These are phyloP conservation scores for Cacatua alba DNA, from an alignment of 2,113 vertebrate species.

Conservation along the genomic window DNA sequence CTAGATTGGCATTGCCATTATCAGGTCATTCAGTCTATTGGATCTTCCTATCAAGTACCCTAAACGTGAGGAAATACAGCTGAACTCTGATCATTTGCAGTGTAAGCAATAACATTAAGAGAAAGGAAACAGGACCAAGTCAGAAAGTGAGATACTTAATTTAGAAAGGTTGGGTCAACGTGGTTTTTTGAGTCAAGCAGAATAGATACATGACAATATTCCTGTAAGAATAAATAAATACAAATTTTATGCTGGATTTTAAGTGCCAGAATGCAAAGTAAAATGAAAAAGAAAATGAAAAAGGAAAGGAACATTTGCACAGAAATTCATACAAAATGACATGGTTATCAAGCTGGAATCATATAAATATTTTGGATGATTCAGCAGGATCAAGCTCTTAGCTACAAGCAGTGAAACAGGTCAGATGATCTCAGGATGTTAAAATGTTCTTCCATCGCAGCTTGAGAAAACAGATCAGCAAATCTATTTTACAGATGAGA, in stretches of 20 bases:
- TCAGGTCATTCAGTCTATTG: neutral
- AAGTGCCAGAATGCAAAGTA: neutral
- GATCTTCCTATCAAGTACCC: neutral
- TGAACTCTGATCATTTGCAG: neutral
- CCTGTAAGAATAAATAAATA: neutral
- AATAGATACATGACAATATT: neutral
- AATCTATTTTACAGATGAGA: neutral
- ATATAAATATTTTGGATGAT: neutral
- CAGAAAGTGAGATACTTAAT: neutral
- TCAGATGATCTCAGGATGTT: neutral
- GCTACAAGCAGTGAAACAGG: neutral
- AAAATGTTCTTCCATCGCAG: neutral
- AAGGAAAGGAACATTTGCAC: neutral
- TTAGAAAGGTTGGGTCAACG: neutral
- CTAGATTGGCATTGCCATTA: neutral
- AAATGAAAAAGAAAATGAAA: neutral
- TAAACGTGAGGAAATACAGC: neutral
- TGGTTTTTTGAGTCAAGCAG: neutral
- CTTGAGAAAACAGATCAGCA: neutral
- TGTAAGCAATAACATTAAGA: neutral
- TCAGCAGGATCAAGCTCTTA: neutral
- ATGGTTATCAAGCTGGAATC: neutral
- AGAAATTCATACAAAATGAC: neutral
- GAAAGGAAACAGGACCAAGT: neutral
- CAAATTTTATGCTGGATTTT: neutral